phyloP scores from a whole-genome alignment of 2,113 vertebrate species.

The Stictonetta naevosa region DNA sequence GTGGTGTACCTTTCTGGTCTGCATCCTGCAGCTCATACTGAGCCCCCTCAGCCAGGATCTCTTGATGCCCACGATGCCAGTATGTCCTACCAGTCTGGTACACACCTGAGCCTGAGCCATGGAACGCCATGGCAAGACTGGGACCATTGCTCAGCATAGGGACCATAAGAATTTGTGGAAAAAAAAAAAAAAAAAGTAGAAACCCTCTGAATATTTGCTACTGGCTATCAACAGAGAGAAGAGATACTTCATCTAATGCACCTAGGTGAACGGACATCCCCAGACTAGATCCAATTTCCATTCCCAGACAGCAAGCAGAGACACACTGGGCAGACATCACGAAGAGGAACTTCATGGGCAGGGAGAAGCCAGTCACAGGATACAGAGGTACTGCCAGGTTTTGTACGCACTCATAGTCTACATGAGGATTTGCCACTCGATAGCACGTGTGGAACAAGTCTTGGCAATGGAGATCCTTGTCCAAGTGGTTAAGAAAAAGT shows the following conservation, averaged over 20 bases:
- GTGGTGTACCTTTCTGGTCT: neutral
- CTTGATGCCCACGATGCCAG: neutral
- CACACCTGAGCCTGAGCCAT: neutral
- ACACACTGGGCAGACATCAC: neutral
- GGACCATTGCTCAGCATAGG: neutral
- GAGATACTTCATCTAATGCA: neutral
- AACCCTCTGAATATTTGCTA: neutral
- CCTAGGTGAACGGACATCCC: neutral
- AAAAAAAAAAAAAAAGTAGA: neutral
- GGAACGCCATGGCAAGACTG: neutral
- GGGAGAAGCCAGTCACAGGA: neutral
- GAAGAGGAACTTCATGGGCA: neutral
- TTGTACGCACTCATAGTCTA: neutral
- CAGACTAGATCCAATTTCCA: neutral
- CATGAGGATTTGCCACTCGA: neutral
- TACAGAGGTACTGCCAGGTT: neutral
- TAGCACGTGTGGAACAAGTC: neutral
- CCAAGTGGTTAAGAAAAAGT: neutral
- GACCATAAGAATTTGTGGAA: neutral
- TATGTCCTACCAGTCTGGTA: neutral
- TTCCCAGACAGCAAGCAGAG: neutral
- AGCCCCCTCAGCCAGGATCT: neutral
- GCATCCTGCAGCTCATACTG: rapidly evolving
- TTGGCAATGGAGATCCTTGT: neutral
- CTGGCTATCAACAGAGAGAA: neutral